Evolutionary conservation across 2,113 vertebrate species (phyloP), one percentile per base, ranked within the genome.

Genomic region (Gallinago media): DNA sequence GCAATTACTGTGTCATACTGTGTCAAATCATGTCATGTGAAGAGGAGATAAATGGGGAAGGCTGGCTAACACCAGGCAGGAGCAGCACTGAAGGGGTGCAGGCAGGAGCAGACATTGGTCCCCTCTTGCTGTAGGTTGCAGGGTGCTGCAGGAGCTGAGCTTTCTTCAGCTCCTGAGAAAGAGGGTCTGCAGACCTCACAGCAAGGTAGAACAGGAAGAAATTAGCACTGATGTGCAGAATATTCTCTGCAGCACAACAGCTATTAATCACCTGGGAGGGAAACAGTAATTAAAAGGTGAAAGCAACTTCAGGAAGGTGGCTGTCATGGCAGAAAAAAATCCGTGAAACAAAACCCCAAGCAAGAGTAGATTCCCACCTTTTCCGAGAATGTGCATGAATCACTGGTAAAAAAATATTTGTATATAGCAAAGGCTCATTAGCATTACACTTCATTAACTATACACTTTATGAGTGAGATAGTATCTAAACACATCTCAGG

Each of bases 61-160:
- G 73, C 34, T 70, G 1, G 2, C 42, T 40, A 17, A 29, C 8
- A 8, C 5, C 25, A 32, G n/a, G 12, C 5, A 40, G 25, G 1
- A 89, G 58, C 21, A 52, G 71, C 58, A 29, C 54, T 23, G 71
- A 31, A 66, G 59, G 21, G 31, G n/a, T 42, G 36, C 44, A 16
- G 47, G 78, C 11, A 76, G 42, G 40, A 56, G 42, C 32, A 31
- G 36, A 19, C 3, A 1, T 49, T 26, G 23, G 34, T 44, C 8
- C 54, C 32, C 26, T 36, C 59, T 63, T 59, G 56, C 31, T 54
- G 16, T n/a, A 56, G 31, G 36, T 42, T 19, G 8, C 54, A 22
- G 8, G 54, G 85, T 58, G 44, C 59, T 73, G n/a, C 38, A 27
- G 75, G 63, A 66, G 22, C 42, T 1, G 2, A 55, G 49, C 36